phyloP scores from a whole-genome alignment of 2,113 vertebrate genomes.

The Verasper variegatus region DNA sequence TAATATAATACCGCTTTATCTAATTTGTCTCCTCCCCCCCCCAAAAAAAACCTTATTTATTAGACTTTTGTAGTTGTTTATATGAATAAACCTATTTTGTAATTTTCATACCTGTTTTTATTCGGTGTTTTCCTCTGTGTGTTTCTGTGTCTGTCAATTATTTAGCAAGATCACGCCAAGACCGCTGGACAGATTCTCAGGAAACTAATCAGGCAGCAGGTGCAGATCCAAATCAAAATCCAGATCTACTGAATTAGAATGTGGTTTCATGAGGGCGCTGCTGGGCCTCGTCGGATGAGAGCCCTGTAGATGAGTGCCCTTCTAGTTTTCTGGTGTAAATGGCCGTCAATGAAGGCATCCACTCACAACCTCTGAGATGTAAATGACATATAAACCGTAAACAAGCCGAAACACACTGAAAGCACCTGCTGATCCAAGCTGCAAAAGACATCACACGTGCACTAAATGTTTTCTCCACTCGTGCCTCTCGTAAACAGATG shows the following conservation, averaged over 20 bases:
- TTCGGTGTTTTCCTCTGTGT: not conserved
- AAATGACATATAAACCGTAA: not conserved
- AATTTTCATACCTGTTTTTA: constrained; percentile 55
- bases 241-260: no score
- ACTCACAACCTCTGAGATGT: not conserved
- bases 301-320: no score
- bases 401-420: constrained; percentile 5
- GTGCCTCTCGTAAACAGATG: not conserved
- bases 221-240: no score
- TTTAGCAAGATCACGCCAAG: not conserved
- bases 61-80: constrained; percentile 76
- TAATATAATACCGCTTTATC: constrained; percentile 42
- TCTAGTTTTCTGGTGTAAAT: not conserved
- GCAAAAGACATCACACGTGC: not conserved
- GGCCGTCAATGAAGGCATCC: not conserved
- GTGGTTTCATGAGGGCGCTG: no score
- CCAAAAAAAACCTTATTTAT: constrained; percentile 45
- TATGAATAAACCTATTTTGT: constrained; percentile 76
- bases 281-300: no score
- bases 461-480: not conserved
- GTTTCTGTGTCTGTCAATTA: not conserved
- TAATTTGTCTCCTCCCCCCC: constrained; percentile 37
- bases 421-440: not conserved
- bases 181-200: no score
- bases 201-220: no score